Conservation (phyloP, 1,140 invertebrate genomes). For the Macrosteles quadrilineatus region DNA sequence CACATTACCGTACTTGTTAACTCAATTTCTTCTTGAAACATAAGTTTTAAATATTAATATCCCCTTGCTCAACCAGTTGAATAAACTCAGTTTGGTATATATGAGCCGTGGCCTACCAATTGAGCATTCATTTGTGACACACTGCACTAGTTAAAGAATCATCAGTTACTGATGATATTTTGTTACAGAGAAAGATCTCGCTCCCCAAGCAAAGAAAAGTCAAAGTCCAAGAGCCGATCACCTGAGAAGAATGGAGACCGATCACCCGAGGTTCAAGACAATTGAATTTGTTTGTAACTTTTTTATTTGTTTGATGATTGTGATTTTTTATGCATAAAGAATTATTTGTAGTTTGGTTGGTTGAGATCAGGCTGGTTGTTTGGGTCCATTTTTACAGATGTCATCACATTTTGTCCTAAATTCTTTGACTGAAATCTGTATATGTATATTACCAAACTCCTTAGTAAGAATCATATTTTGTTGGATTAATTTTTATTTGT, state of each 20-base stretch:
- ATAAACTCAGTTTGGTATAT: conserved; percentile 1
- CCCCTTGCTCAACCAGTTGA: too few relatives aligned
- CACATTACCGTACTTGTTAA: too few relatives aligned
- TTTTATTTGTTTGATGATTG: conserved; percentile 23
- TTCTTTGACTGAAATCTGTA: background rate
- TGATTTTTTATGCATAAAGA: conserved; percentile 8
- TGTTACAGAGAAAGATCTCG: conserved; percentile 52
- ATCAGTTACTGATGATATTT: background rate
- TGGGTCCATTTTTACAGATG: conserved; percentile 32
- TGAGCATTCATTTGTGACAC: background rate
- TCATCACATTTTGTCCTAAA: conserved; percentile 18
- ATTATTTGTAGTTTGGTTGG: conserved; percentile 31
- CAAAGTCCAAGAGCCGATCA: conserved; percentile 56
- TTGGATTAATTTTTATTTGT: background rate
- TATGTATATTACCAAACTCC: background rate
- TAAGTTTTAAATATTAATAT: too few relatives aligned
- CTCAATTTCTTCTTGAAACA: too few relatives aligned
- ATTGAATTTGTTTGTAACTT: conserved; percentile 31
- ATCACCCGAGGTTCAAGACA: conserved; percentile 49
- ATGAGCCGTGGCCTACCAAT: background rate
- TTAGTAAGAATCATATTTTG: background rate
- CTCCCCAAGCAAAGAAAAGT: conserved; percentile 56
- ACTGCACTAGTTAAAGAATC: background rate
- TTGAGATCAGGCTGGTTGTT: conserved; percentile 33
- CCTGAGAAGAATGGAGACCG: conserved; percentile 58